Base-by-base conservation (phyloP, 2,113 vertebrate species). In the Saccopteryx leptura region DNA sequence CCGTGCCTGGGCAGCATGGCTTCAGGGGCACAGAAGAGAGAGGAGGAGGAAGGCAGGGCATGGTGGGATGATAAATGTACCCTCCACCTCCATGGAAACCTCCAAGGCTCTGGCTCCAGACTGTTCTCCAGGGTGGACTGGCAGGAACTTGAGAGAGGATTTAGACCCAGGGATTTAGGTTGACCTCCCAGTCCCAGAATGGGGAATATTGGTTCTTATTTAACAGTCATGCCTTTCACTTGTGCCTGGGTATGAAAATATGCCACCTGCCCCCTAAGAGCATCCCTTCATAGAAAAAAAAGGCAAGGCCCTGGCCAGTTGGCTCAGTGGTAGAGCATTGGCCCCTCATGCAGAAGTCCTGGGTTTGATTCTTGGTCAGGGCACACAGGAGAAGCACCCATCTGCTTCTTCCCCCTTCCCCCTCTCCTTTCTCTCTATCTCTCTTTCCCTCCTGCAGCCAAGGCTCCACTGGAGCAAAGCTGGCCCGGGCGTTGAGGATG, bases 101-200 rank as follows among this genome's bases (percentile, higher is more conserved):
- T 4, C 17, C 4, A 4, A 0, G 7, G 71, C 83, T 19, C 19
- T 1, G 1, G 54, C 23, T 19, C 28, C 31, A 26, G n/a, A 10
- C 66, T 18, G 21, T 31, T 15, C 31, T 26, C 82, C 63, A 5
- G 46, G 46, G 58, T 15, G 28, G 58, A 17, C 18, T 1, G 5
- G 63, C 18, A 7, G 63, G 76, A 19, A 6, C 61, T 26, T 1
- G 9, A 79, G 88, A 50, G 18, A 23, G 31, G 17, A 9, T 5
- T 23, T 0, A 0, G 46, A 66, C 18, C 39, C n/a, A 4, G n/a
- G 50, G 18, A 26, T 24, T 84, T 14, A 4, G 21, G 52, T 21
- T 14, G 33, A n/a, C 63, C 74, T 4, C 13, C 78, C 33, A 66
- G 58, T 17, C 50, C 33, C 60, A 0, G 88, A 24, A 46, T 6